Evolutionary conservation across 1,140 invertebrate species (phyloP).

Genomic region (Apis cerana): DNA sequence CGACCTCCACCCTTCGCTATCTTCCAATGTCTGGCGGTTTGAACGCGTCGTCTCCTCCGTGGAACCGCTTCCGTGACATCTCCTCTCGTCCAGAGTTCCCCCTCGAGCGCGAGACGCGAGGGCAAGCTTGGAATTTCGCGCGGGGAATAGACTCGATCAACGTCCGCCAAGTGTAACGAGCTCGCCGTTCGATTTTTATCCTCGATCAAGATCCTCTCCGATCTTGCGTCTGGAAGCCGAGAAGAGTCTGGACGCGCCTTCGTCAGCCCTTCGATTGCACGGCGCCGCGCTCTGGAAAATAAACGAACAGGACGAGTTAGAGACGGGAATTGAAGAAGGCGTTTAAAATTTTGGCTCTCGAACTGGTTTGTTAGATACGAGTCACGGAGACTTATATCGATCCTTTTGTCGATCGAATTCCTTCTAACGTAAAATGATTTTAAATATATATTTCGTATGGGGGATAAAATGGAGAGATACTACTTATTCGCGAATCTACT

Average conservation of each 20-base stretch:
- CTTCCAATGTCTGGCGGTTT: conserved; percentile 73
- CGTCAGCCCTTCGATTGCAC: conserved; percentile 47
- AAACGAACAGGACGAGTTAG: not conserved
- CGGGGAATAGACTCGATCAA: not conserved
- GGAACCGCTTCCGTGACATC: conserved; percentile 70
- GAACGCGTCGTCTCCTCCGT: conserved; percentile 65
- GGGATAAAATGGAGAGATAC: too few relatives aligned
- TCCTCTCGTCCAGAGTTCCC: conserved; percentile 71
- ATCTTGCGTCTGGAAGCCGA: too few relatives aligned
- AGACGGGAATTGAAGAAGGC: not conserved
- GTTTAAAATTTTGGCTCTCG: too few relatives aligned
- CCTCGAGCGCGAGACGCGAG: not conserved
- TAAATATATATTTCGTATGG: too few relatives aligned
- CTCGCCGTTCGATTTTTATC: too few relatives aligned
- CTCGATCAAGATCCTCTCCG: too few relatives aligned
- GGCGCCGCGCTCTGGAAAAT: conserved; percentile 30
- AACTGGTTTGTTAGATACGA: too few relatives aligned
- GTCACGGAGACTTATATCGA: too few relatives aligned
- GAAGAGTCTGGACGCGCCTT: not conserved
- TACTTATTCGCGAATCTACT: too few relatives aligned
- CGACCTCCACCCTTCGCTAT: conserved; percentile 60
- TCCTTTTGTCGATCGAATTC: too few relatives aligned
- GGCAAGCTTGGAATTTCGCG: not conserved
- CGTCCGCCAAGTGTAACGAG: not conserved
- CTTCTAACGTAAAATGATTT: too few relatives aligned